Evolutionary conservation across 2,113 vertebrate species (phyloP).

Genomic region (Crotalus viridis): DNA sequence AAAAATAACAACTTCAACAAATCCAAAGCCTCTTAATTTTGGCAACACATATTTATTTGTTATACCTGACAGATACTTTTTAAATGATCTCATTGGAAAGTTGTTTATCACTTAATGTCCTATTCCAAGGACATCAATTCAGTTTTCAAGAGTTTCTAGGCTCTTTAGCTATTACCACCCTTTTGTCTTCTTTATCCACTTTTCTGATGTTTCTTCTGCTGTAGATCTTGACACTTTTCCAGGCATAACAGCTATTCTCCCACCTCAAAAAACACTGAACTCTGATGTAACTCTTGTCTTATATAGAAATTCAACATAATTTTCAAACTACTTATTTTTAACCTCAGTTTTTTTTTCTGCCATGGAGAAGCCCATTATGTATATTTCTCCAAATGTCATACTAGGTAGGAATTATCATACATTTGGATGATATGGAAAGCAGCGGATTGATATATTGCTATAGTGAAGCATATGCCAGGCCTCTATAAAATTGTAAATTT

Average conservation of each 20-base stretch:
- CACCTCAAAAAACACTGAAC: neutral
- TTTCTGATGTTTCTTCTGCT: slow-evolving; percentile 48
- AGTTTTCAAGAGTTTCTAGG: slow-evolving; percentile 35
- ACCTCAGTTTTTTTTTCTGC: neutral
- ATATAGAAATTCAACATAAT: neutral
- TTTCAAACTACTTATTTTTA: neutral
- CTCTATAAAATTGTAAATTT: neutral
- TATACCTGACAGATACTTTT: slow-evolving; percentile 41
- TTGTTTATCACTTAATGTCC: slow-evolving; percentile 35
- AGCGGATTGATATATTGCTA: neutral
- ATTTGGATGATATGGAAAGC: neutral
- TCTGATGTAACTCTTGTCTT: no score
- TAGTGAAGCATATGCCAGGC: neutral
- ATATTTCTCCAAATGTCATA: neutral
- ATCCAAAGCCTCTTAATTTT: slow-evolving; percentile 1
- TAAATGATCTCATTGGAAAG: slow-evolving; percentile 10
- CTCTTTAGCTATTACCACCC: neutral
- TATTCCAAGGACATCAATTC: slow-evolving; percentile 27
- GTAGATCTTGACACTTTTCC: slow-evolving; percentile 39
- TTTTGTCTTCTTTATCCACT: slow-evolving; percentile 46
- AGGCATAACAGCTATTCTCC: neutral
- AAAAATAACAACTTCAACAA: neutral
- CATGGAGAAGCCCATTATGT: no score
- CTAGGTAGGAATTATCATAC: neutral
- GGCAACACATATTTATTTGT: slow-evolving; percentile 3